Evolutionary conservation across 2,888 invertebrate species (phyloP).

Genomic region (Epinotia demarniana): DNA sequence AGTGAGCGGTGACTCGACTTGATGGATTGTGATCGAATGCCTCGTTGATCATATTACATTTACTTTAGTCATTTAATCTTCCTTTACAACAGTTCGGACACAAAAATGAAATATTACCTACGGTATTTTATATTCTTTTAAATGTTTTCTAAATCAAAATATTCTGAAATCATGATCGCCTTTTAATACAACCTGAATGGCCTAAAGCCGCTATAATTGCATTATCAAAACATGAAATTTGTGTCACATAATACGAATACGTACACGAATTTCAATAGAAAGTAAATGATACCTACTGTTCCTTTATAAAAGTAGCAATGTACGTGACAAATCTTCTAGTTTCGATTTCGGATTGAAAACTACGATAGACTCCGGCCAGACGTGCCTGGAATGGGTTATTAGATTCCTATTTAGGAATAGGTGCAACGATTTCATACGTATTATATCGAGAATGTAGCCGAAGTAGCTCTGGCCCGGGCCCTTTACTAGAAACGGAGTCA

Average conservation of each 20-base stretch:
- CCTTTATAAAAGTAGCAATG: conserved; percentile 79
- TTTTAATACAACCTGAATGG: too few species aligned
- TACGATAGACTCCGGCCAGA: conserved; percentile 78
- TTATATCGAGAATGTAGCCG: conserved; percentile 65
- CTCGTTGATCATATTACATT: conserved; percentile 77
- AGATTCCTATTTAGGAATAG: conserved; percentile 74
- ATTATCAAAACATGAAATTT: background rate
- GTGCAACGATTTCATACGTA: conserved; percentile 68
- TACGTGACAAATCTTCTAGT: conserved; percentile 83
- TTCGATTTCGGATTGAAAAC: conserved; percentile 82
- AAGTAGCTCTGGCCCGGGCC: conserved; percentile 52
- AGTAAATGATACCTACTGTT: conserved; percentile 73
- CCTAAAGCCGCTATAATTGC: background rate
- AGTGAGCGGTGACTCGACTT: conserved; percentile 60
- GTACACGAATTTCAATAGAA: conserved; percentile 61
- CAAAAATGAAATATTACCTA: conserved; percentile 56
- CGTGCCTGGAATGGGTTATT: conserved; percentile 77
- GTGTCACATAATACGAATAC: conserved; percentile 14
- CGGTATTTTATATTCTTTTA: conserved; percentile 48
- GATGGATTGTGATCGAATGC: conserved; percentile 80
- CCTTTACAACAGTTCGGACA: conserved; percentile 62
- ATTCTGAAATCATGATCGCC: background rate
- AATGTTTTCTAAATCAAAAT: background rate
- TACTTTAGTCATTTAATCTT: conserved; percentile 73
- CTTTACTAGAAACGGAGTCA: conserved; percentile 60